Evolutionary conservation across 2,113 vertebrate species (phyloP).

Genomic region (Zosterops lateralis): DNA sequence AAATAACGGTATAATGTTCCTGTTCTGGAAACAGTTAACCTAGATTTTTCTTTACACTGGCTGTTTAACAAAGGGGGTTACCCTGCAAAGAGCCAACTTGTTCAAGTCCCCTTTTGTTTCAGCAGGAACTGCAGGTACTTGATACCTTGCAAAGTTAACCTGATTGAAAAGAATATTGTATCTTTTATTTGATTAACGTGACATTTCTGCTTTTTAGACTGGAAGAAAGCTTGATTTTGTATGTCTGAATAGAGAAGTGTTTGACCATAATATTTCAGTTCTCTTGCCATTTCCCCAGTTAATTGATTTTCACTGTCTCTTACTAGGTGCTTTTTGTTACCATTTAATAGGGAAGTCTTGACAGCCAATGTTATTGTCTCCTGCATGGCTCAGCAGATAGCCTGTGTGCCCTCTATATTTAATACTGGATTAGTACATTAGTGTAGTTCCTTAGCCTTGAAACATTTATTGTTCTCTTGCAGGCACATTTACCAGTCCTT

Average conservation of each 20-base stretch:
- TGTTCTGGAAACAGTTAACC: not conserved
- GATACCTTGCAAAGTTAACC: not conserved
- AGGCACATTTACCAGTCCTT: not conserved
- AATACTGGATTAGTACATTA: not conserved
- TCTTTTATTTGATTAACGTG: not conserved
- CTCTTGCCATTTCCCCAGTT: not conserved
- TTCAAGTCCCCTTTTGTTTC: not conserved
- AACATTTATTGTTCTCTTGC: not conserved
- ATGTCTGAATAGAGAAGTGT: not conserved
- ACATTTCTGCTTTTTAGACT: not conserved
- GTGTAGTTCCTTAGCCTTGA: not conserved
- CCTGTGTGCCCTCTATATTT: not conserved
- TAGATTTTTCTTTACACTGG: not conserved
- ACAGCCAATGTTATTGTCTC: constrained; percentile 2
- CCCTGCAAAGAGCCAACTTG: not conserved
- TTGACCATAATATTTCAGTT: not conserved
- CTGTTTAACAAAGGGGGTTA: not conserved
- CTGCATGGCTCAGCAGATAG: constrained; percentile 13
- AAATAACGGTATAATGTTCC: not conserved
- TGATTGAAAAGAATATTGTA: not conserved
- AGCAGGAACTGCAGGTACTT: not conserved
- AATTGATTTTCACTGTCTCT: constrained; percentile 16
- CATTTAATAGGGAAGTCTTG: constrained; percentile 1
- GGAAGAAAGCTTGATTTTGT: not conserved
- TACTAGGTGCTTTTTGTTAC: constrained; percentile 11